These are phyloP conservation scores for Tringa solitaria DNA, from an alignment of 2,113 vertebrate species.

Conservation along the genomic window DNA sequence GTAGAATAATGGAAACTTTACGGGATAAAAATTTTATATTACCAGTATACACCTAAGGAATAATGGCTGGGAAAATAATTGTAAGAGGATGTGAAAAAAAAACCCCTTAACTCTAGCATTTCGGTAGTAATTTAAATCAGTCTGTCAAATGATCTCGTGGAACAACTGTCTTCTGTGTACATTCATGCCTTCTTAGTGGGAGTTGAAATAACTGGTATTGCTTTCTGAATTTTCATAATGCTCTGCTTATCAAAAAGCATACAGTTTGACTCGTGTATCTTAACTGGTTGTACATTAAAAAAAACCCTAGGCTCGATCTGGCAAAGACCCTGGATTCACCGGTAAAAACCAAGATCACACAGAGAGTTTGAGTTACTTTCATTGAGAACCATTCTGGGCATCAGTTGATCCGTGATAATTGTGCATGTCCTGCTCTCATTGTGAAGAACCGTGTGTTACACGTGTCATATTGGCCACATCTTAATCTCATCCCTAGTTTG, in stretches of 20 bases:
- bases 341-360: neutral
- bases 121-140: neutral
- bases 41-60: neutral
- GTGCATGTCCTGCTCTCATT: neutral
- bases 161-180: neutral
- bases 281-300: neutral
- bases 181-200: rapidly evolving
- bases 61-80: neutral
- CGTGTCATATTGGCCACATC: neutral
- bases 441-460: neutral
- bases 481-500: neutral
- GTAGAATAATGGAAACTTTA: neutral
- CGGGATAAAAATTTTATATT: neutral
- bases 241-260: neutral
- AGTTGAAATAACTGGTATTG: neutral
- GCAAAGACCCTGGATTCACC: neutral
- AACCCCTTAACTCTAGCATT: neutral
- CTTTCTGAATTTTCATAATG: neutral
- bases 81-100: neutral
- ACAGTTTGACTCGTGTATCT: neutral
- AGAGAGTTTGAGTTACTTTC: neutral
- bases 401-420: neutral
- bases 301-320: neutral
- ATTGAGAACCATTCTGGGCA: neutral
- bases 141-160: neutral